These are phyloP conservation scores for Notarius lentiginosus DNA, from an alignment of 2,113 vertebrate genomes.

Conservation along the genomic window DNA sequence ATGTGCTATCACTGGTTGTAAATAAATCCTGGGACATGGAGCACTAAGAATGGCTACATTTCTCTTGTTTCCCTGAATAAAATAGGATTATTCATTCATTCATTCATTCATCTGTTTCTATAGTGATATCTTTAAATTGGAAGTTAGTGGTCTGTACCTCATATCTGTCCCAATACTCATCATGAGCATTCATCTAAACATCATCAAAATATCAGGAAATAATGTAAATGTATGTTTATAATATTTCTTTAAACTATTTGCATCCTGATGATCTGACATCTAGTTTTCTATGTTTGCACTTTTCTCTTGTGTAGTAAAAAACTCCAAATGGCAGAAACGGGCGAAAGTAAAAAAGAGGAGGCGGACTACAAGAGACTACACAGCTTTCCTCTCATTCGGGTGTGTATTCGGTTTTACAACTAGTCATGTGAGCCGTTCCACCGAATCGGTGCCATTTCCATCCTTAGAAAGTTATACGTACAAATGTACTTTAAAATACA, in stretches of 20 bases:
- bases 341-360: constrained; percentile 83
- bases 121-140: neutral
- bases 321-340: constrained; percentile 76
- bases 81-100: neutral
- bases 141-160: neutral
- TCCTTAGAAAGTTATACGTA: no score
- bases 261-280: constrained; percentile 1
- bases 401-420: constrained; percentile 58
- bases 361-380: constrained; percentile 86
- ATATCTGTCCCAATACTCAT: neutral
- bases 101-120: neutral
- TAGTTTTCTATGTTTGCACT: neutral
- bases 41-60: neutral
- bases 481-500: no score
- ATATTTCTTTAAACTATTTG: neutral
- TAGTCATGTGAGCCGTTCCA: neutral
- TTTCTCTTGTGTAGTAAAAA: constrained; percentile 18
- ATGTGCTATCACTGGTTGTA: neutral
- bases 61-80: neutral
- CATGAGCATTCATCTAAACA: neutral
- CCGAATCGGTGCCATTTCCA: no score
- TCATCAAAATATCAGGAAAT: neutral
- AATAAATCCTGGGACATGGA: no score
- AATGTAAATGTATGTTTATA: no score
- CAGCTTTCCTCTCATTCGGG: constrained; percentile 85